Evolutionary conservation across 2,888 invertebrate species (phyloP).

Genomic region (Tuberolachnus salignus): DNA sequence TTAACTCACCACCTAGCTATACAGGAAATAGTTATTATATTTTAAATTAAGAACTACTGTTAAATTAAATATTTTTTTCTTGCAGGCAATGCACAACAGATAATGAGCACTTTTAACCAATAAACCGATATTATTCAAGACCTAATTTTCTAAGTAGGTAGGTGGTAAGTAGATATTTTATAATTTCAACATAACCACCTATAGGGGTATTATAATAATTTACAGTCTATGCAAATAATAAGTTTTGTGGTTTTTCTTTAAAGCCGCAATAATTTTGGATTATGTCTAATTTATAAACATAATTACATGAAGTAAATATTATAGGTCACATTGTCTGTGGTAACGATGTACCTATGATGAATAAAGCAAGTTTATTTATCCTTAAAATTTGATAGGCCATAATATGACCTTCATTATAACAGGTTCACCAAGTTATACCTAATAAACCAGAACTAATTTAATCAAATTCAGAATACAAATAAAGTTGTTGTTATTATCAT

Average conservation of each 20-base stretch:
- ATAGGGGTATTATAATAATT: not conserved
- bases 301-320: slow-evolving; percentile 24
- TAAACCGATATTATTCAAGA: not conserved
- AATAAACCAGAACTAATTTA: not conserved
- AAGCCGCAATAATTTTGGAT: slow-evolving; percentile 14
- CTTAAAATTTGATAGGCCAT: slow-evolving; percentile 10
- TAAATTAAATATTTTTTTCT: too few species aligned
- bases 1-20: too few species aligned
- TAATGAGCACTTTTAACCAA: not conserved
- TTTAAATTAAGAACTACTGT: too few species aligned
- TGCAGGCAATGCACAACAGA: not conserved
- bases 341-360: not conserved
- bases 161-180: not conserved
- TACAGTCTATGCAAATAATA: not conserved
- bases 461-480: slow-evolving; percentile 24
- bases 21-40: too few species aligned
- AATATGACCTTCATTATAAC: slow-evolving; percentile 37
- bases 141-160: not conserved
- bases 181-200: not conserved
- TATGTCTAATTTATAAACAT: not conserved
- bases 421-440: slow-evolving; percentile 39
- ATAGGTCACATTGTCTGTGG: slow-evolving; percentile 13
- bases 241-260: slow-evolving; percentile 20
- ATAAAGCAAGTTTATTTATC: slow-evolving; percentile 5
- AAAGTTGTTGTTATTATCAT: slow-evolving; percentile 2